Evolutionary conservation across 2,113 vertebrate genomes (phyloP).

Genomic region (Motacilla alba): DNA sequence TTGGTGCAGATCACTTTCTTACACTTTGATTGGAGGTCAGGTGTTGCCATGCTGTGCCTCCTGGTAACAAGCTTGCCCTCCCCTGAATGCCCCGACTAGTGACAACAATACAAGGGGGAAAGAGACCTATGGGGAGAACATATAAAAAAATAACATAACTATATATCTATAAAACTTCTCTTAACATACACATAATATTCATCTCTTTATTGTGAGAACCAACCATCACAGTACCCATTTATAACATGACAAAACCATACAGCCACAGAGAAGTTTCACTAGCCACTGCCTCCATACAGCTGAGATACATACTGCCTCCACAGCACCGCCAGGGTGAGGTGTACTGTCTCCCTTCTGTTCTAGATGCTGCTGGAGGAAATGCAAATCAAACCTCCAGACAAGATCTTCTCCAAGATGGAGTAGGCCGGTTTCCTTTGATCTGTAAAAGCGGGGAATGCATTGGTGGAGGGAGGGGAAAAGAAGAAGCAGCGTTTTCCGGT

Average conservation of each 20-base stretch:
- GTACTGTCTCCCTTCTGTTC: neutral
- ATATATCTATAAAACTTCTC: neutral
- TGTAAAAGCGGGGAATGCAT: neutral
- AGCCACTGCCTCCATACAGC: neutral
- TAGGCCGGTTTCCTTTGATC: rapidly evolving
- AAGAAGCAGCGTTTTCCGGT: neutral
- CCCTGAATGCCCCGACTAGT: neutral
- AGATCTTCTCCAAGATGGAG: neutral
- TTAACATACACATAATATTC: neutral
- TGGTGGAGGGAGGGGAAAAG: neutral
- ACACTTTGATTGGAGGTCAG: neutral
- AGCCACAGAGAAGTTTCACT: neutral
- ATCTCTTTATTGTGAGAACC: neutral
- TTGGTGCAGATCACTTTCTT: neutral
- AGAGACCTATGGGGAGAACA: neutral
- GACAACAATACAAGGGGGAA: neutral
- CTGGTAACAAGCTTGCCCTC: neutral
- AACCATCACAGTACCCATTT: neutral
- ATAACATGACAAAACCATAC: neutral
- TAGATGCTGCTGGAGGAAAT: neutral
- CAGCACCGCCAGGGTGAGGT: rapidly evolving
- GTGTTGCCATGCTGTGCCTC: neutral
- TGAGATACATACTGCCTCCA: too few species aligned
- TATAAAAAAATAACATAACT: neutral
- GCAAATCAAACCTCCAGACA: neutral